Evolutionary conservation across 2,797 vertebrate genomes (phyloP).

Genomic region (Chelon auratus): DNA sequence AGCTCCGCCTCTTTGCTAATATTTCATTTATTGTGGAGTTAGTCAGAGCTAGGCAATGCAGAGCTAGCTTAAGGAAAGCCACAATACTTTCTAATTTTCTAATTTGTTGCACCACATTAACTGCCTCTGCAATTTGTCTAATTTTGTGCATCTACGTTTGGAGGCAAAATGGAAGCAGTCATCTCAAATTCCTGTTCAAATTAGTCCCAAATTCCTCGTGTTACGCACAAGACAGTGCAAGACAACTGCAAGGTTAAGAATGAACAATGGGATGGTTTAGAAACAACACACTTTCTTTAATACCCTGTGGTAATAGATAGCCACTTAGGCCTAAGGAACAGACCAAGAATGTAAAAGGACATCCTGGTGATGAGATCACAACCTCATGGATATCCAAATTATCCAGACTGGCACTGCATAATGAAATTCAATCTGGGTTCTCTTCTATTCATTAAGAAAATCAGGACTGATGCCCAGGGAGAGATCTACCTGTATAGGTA

Average conservation of each 20-base stretch:
- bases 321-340: conserved; percentile 19
- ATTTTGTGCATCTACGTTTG: neutral
- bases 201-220: neutral
- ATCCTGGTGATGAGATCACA: conserved; percentile 45
- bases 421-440: conserved; percentile 47
- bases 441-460: conserved; percentile 43
- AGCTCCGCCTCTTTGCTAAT: too few relatives aligned
- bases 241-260: conserved; percentile 11
- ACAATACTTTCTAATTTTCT: neutral
- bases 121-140: neutral
- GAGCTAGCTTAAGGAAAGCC: neutral
- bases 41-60: too few relatives aligned
- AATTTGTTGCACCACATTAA: neutral
- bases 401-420: conserved; percentile 43
- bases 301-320: conserved; percentile 4
- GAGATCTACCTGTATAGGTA: conserved; percentile 19
- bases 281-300: conserved; percentile 27
- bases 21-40: too few relatives aligned
- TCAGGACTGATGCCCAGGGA: conserved; percentile 26
- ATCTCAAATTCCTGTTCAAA: neutral
- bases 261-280: neutral
- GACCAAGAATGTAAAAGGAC: conserved; percentile 34
- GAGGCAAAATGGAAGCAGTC: neutral
- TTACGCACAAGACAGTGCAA: neutral
- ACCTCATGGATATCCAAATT: conserved; percentile 29